phyloP scores from a whole-genome alignment of 2,797 vertebrate species.

The Manis pentadactyla region DNA sequence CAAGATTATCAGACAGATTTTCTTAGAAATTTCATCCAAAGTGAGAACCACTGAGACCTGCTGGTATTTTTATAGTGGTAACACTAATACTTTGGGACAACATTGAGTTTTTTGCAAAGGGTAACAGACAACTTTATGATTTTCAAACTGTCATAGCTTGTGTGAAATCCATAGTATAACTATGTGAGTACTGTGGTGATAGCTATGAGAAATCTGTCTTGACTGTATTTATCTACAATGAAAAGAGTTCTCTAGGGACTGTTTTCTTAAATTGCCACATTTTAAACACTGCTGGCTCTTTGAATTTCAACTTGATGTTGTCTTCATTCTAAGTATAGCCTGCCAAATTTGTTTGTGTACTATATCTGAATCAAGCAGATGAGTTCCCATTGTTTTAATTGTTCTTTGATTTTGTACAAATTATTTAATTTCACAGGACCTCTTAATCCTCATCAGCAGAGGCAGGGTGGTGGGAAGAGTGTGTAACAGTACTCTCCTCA shows the following conservation, averaged over 20 bases:
- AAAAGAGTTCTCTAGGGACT: neutral
- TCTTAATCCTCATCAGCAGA: neutral
- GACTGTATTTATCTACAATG: neutral
- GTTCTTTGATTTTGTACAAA: constrained; percentile 41
- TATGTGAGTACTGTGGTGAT: neutral
- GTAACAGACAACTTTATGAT: neutral
- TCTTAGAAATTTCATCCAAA: neutral
- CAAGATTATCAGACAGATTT: neutral
- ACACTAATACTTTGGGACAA: neutral
- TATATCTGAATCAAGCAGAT: neutral
- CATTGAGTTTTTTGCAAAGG: neutral
- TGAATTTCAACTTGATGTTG: constrained; percentile 4
- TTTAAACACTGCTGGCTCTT: neutral
- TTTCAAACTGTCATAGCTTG: neutral
- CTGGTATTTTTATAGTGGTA: neutral
- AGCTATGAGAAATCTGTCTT: neutral
- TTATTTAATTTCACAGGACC: neutral
- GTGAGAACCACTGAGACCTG: neutral
- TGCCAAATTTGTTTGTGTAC: neutral
- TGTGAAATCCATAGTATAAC: neutral
- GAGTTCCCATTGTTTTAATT: neutral
- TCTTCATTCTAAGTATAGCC: constrained; percentile 28
- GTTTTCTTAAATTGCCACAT: neutral
- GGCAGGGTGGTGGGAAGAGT: neutral
- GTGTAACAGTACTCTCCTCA: neutral